These are phyloP conservation scores for Ammospiza caudacuta DNA, from an alignment of 2,113 vertebrate species.

Conservation along the genomic window DNA sequence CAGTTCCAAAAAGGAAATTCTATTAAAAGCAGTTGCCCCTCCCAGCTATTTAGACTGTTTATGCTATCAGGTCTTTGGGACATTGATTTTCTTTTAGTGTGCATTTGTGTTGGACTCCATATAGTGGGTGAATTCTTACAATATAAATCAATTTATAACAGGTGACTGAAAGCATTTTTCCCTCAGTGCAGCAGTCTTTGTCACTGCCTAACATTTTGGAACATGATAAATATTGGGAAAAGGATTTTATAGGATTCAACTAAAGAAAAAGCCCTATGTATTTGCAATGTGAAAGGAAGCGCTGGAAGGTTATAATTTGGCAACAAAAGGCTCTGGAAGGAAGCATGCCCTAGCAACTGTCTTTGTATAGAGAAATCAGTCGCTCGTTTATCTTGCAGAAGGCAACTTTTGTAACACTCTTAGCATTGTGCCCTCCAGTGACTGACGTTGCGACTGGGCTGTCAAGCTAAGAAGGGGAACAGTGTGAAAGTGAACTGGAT, in stretches of 20 bases:
- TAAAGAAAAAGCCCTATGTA: background rate
- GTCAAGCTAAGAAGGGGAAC: conserved; percentile 60
- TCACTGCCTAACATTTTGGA: background rate
- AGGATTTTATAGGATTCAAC: conserved; percentile 23
- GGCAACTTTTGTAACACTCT: conserved; percentile 75
- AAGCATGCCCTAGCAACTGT: conserved; percentile 76
- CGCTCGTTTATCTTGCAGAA: conserved; percentile 77
- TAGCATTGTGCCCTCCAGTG: conserved; percentile 68
- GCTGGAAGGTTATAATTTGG: conserved; percentile 67
- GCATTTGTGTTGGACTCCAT: background rate
- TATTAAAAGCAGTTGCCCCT: background rate
- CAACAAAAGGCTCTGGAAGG: conserved; percentile 69
- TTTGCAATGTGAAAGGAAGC: conserved; percentile 64
- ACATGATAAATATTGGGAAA: background rate
- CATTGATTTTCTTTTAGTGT: background rate
- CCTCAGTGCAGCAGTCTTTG: background rate
- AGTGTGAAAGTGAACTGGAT: conserved; percentile 62
- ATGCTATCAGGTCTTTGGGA: background rate
- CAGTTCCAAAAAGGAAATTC: background rate
- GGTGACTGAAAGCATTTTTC: conserved; percentile 2
- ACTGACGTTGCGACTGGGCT: conserved; percentile 60
- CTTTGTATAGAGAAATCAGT: conserved; percentile 70
- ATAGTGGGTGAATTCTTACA: background rate
- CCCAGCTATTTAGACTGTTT: background rate
- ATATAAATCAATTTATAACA: conserved; percentile 1